Evolutionary conservation across 2,797 vertebrate genomes (phyloP), one percentile per base, ranked within the genome.

Genomic region (Rhinatrema bivittatum): DNA sequence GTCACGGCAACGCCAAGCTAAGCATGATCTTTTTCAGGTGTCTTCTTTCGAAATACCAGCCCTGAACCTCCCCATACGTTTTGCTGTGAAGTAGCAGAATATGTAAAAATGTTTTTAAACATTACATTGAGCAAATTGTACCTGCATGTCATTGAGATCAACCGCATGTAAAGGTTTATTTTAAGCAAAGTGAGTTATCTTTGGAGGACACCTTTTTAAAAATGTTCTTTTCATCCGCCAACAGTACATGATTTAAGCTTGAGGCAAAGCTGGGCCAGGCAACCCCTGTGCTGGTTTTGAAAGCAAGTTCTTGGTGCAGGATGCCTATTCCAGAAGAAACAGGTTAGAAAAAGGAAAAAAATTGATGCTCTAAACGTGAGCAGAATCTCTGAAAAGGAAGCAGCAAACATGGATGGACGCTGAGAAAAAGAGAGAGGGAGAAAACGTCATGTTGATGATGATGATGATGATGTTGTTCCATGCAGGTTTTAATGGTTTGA

Each of bases 401-500:
- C 3, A 44, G 20, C 38, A 9, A 10, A 7, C 31, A 34, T 11
- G 11, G 28, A n/a, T n/a, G n/a, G n/a, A n/a, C n/a, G n/a, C n/a
- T n/a, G n/a, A n/a, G n/a, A n/a, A n/a, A n/a, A n/a, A n/a, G n/a
- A n/a, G n/a, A n/a, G 7, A 51, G 11, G n/a, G 20, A 36, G n/a
- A 41, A 7, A 28, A 23, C 42, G 21, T 15, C 16, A 32, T 29
- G 23, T n/a, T n/a, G n/a, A n/a, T 38, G 5, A 16, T 25, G 46
- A 51, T 2, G 24, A 26, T 34, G 34, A 32, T 11, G 25, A 23
- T 25, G n/a, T 20, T 52, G 35, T n/a, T 29, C 48, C 70, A 69
- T 77, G 72, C 74, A 73, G 33, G 25, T 55, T 54, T 60, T 51
- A n/a, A 43, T 18, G 51, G 41, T 17, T 17, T 29, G 33, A 42